Conservation (phyloP, 2,797 vertebrate species). For the Rhinella marina region DNA sequence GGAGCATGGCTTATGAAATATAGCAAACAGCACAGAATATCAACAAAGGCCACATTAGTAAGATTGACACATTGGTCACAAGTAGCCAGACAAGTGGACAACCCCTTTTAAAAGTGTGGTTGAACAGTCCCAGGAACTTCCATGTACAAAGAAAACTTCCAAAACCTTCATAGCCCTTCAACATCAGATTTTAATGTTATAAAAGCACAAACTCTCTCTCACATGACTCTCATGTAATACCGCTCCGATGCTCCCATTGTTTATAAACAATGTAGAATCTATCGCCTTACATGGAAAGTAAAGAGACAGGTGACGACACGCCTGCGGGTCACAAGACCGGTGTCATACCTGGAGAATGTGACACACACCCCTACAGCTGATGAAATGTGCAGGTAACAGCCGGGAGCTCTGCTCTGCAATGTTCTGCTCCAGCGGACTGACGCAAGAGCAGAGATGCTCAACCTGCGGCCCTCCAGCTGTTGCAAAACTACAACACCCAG, state of each 20-base stretch:
- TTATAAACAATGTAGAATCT: background rate
- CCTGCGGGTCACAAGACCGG: constrained; percentile 4
- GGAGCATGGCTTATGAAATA: too few relatives aligned
- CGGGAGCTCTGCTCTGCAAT: too few relatives aligned
- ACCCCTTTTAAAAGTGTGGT: background rate
- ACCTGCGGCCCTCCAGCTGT: too few relatives aligned
- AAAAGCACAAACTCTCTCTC: background rate
- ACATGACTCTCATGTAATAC: background rate
- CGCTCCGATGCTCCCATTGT: background rate
- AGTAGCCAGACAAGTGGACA: too few relatives aligned
- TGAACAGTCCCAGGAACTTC: background rate
- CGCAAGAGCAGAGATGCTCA: too few relatives aligned
- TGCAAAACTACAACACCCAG: too few relatives aligned
- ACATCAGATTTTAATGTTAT: background rate
- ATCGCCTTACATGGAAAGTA: constrained; percentile 5
- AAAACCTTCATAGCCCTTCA: background rate
- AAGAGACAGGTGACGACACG: background rate
- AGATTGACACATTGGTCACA: too few relatives aligned
- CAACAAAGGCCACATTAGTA: too few relatives aligned
- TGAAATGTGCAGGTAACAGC: constrained; percentile 22
- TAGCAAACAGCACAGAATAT: too few relatives aligned
- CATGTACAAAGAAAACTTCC: background rate
- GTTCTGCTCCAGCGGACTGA: background rate
- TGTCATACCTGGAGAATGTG: constrained; percentile 11
- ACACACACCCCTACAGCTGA: constrained; percentile 22